Conservation (phyloP, 2,888 invertebrate species). For the Caenorhabditis virilis region DNA sequence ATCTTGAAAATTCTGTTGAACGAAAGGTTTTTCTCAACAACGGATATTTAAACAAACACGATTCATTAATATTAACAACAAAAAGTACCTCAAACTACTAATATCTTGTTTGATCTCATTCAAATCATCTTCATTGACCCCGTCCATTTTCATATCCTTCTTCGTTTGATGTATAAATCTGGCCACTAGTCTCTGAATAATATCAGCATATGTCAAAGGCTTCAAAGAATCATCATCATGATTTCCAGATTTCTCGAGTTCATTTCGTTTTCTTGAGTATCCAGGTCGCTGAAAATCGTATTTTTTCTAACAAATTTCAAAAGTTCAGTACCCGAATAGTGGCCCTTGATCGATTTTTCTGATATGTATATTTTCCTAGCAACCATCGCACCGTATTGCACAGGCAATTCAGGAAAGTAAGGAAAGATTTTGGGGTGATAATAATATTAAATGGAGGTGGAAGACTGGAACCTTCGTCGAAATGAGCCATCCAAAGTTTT, state of each 20-base stretch:
- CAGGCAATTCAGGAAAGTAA: conserved; percentile 60
- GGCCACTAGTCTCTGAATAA: conserved; percentile 72
- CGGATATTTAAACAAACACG: too few relatives aligned
- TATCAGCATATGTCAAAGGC: conserved; percentile 69
- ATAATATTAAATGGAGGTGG: conserved; percentile 74
- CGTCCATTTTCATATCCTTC: conserved; percentile 73
- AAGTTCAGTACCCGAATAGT: conserved; percentile 60
- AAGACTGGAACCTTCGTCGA: conserved; percentile 73
- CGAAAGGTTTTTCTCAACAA: too few relatives aligned
- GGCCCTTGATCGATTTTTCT: conserved; percentile 58
- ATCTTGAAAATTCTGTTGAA: too few relatives aligned
- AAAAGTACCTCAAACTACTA: conserved; percentile 72
- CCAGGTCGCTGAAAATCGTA: conserved; percentile 57
- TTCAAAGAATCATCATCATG: conserved; percentile 49
- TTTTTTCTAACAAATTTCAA: background rate
- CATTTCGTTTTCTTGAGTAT: conserved; percentile 58
- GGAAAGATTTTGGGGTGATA: conserved; percentile 72
- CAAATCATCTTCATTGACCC: conserved; percentile 74
- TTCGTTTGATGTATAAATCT: conserved; percentile 68
- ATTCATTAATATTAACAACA: background rate
- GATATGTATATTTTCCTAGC: conserved; percentile 61
- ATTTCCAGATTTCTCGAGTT: conserved; percentile 40
- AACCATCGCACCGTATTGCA: conserved; percentile 59
- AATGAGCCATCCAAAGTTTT: conserved; percentile 74
- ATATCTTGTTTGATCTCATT: conserved; percentile 74